A percentile compares a stretch with the other conserved stretches of the same genome.
These are phyloP conservation scores for Clitarchus hookeri DNA, from an alignment of 2,888 invertebrate species.

Conservation along the genomic window DNA sequence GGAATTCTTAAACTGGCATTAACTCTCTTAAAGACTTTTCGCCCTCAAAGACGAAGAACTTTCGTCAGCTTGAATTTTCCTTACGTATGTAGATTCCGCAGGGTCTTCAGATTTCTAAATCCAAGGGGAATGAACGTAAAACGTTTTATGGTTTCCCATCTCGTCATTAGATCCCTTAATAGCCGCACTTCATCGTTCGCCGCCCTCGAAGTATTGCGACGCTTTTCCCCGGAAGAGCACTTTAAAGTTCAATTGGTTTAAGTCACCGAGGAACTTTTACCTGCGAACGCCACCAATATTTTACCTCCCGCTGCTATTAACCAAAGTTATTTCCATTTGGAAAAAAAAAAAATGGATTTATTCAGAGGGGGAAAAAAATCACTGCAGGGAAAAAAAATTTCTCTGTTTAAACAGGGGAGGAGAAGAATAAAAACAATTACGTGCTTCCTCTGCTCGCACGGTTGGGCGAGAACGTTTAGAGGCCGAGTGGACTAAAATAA, in stretches of 20 bases:
- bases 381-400: not conserved
- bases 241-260: not conserved
- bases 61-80: too few relatives aligned
- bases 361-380: not conserved
- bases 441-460: not conserved
- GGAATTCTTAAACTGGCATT: too few relatives aligned
- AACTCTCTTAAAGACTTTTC: too few relatives aligned
- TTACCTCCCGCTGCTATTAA: not conserved
- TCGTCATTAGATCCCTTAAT: not conserved
- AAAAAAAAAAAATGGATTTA: not conserved
- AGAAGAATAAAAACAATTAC: conserved; percentile 18
- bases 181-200: not conserved
- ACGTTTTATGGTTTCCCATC: not conserved
- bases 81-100: too few relatives aligned
- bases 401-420: not conserved
- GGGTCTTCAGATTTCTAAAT: not conserved
- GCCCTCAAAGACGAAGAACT: too few relatives aligned
- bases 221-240: not conserved
- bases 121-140: not conserved
- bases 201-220: not conserved
- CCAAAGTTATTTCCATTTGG: not conserved
- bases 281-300: not conserved
- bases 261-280: not conserved
- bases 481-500: not conserved
- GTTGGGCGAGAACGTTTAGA: not conserved